Evolutionary conservation across 2,113 vertebrate genomes (phyloP).

Genomic region (Pteronura brasiliensis): DNA sequence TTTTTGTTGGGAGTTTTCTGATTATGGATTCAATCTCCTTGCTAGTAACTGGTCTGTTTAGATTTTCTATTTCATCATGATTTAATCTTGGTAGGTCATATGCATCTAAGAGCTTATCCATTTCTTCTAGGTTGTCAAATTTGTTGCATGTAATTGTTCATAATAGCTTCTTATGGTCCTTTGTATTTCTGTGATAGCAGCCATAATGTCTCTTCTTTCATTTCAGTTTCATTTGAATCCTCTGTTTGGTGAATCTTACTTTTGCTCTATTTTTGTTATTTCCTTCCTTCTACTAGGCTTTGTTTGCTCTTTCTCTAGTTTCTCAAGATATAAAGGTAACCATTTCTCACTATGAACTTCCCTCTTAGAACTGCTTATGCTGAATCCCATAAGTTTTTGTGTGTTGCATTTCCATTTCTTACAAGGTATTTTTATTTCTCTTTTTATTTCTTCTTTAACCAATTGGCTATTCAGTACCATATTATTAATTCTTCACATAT

Average conservation of each 20-base stretch:
- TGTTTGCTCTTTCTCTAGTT: background rate
- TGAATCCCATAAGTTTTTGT: background rate
- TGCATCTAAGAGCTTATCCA: no score
- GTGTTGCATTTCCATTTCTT: background rate
- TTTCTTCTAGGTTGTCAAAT: background rate
- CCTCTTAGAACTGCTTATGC: background rate
- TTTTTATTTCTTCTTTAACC: no score
- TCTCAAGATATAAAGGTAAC: background rate
- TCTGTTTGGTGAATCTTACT: background rate
- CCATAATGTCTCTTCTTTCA: background rate
- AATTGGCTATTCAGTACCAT: background rate
- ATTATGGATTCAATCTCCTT: no score
- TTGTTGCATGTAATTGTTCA: background rate
- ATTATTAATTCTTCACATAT: background rate
- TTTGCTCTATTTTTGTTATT: background rate
- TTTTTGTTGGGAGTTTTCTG: no score
- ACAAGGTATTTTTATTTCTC: background rate
- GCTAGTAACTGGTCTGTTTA: no score
- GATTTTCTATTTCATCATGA: no score
- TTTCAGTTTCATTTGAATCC: background rate
- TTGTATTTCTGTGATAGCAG: background rate
- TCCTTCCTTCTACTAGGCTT: background rate
- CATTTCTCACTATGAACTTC: background rate
- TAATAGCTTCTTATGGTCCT: background rate
- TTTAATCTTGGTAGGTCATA: no score